Evolutionary conservation across 2,888 invertebrate genomes (phyloP).

Genomic region (Gnatocerus cornutus): DNA sequence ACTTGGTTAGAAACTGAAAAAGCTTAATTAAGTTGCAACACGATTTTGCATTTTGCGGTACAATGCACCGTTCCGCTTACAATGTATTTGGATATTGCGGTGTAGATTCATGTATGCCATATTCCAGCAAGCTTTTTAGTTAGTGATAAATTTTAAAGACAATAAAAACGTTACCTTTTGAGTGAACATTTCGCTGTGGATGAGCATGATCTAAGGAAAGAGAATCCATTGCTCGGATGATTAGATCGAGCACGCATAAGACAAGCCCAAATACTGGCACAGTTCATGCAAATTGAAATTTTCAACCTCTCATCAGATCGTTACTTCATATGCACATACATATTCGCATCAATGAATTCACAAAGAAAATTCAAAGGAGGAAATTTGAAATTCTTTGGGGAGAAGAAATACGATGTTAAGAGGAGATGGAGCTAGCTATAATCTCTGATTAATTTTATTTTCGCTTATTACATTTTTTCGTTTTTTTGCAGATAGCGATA

Average conservation of each 20-base stretch:
- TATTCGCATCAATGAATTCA: slow-evolving; percentile 57
- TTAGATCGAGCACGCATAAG: slow-evolving; percentile 48
- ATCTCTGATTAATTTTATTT: slow-evolving; percentile 38
- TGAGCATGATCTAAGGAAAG: slow-evolving; percentile 32
- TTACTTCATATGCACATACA: slow-evolving; percentile 61
- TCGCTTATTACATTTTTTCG: slow-evolving; percentile 21
- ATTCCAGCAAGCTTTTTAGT: slow-evolving; percentile 1
- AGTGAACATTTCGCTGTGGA: slow-evolving; percentile 31
- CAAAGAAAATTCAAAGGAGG: slow-evolving; percentile 55
- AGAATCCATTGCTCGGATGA: slow-evolving; percentile 42
- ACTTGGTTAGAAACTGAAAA: no score
- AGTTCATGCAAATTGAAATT: slow-evolving; percentile 58
- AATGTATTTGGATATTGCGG: no score
- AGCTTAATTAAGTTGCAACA: no score
- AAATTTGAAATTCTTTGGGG: slow-evolving; percentile 52
- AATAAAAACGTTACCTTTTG: slow-evolving; percentile 22
- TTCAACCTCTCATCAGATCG: slow-evolving; percentile 57
- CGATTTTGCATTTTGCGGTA: no score
- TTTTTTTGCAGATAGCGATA: slow-evolving; percentile 1
- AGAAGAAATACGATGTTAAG: slow-evolving; percentile 23
- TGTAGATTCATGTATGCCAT: neutral
- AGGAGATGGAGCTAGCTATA: slow-evolving; percentile 21
- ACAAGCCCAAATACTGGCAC: slow-evolving; percentile 51
- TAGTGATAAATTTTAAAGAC: no score
- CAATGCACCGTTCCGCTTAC: no score